A percentile compares a stretch with the other conserved stretches of the same genome.
Evolutionary conservation across 92 coral and sea anemone genomes (phyloP).

Genomic region (Zoanthus solanderi): DNA sequence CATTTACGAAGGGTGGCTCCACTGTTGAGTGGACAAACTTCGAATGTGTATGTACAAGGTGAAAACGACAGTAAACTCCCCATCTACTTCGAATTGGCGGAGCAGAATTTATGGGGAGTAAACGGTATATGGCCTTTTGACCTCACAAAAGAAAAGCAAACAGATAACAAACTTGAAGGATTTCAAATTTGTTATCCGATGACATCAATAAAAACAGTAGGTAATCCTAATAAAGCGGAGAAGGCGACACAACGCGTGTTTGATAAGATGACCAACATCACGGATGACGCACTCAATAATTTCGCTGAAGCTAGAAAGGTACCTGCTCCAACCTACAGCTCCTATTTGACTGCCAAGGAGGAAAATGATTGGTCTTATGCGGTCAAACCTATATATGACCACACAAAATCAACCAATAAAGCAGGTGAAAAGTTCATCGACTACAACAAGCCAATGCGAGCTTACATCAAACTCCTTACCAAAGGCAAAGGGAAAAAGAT

Average conservation of each 20-base stretch:
- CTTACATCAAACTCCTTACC: neutral
- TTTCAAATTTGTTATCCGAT: slow-evolving; percentile 22
- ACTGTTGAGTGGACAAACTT: neutral
- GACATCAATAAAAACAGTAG: neutral
- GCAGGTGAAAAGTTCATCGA: neutral
- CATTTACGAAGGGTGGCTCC: neutral
- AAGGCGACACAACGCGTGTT: neutral
- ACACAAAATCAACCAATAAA: neutral
- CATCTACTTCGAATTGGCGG: neutral
- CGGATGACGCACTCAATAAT: neutral
- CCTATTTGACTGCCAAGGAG: neutral
- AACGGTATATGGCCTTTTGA: neutral
- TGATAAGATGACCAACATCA: slow-evolving; percentile 1
- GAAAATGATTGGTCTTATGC: too few species aligned
- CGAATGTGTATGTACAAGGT: neutral
- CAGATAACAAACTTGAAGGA: slow-evolving; percentile 2
- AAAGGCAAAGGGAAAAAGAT: neutral
- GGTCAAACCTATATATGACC: neutral
- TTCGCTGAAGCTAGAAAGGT: neutral
- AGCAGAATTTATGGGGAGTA: neutral
- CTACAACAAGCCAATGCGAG: neutral
- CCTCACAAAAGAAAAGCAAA: neutral
- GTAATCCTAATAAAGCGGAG: neutral
- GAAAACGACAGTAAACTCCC: neutral
- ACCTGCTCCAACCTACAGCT: neutral